These are phyloP conservation scores for Caprella mutica DNA, from an alignment of 2,888 invertebrate species.

Conservation along the genomic window DNA sequence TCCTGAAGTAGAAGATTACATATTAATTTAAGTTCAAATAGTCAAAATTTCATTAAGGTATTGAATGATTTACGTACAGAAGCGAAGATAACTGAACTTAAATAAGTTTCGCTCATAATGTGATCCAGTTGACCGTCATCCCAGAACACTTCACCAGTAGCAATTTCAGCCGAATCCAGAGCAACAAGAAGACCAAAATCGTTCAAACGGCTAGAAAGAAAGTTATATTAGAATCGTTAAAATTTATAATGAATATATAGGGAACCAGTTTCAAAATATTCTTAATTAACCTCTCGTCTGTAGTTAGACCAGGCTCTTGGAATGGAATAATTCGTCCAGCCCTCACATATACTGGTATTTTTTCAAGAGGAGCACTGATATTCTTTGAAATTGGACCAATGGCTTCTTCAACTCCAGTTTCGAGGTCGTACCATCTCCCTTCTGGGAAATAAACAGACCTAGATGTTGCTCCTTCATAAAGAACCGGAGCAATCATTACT, in stretches of 20 bases:
- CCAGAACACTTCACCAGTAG: slow-evolving; percentile 32
- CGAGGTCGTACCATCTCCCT: slow-evolving; percentile 36
- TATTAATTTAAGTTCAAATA: too few species aligned
- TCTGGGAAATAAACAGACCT: slow-evolving; percentile 20
- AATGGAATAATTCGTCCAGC: slow-evolving; percentile 38
- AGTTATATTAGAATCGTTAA: neutral
- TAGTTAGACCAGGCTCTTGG: slow-evolving; percentile 37
- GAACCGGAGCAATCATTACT: slow-evolving; percentile 39
- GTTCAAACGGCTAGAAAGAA: slow-evolving; percentile 17
- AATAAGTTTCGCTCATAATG: slow-evolving; percentile 17
- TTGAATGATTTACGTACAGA: slow-evolving; percentile 6
- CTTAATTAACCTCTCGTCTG: slow-evolving; percentile 34
- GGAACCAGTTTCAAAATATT: neutral
- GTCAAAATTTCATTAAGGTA: neutral
- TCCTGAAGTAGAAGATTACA: neutral
- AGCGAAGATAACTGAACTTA: slow-evolving; percentile 7
- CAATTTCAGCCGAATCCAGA: slow-evolving; percentile 17
- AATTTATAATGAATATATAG: neutral
- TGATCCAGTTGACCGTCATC: slow-evolving; percentile 23
- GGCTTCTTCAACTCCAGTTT: slow-evolving; percentile 9
- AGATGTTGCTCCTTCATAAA: slow-evolving; percentile 22
- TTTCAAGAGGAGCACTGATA: slow-evolving; percentile 28
- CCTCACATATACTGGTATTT: slow-evolving; percentile 38
- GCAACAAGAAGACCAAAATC: slow-evolving; percentile 35
- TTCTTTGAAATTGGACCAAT: slow-evolving; percentile 12